These are phyloP conservation scores for Byasa hedistus DNA, from an alignment of 2,888 invertebrate genomes.

Conservation along the genomic window DNA sequence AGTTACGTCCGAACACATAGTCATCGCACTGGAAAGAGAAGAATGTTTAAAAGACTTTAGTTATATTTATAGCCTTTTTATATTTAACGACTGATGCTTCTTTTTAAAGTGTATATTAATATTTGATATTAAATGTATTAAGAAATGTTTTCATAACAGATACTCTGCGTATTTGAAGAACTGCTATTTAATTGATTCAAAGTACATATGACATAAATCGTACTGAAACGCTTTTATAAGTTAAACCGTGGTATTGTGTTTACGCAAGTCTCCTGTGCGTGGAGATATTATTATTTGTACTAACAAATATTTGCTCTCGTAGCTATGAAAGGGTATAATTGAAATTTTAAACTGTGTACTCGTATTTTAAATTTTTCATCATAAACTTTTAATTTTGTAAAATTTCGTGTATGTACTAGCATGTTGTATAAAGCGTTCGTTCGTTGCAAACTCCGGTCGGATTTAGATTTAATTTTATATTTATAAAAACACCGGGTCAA, in stretches of 20 bases:
- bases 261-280: neutral
- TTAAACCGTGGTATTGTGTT: too few species aligned
- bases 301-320: neutral
- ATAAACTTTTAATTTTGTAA: neutral
- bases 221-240: neutral
- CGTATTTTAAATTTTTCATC: neutral
- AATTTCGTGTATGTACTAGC: too few species aligned
- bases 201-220: neutral
- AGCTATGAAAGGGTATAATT: neutral
- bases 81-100: neutral
- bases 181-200: neutral
- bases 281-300: neutral
- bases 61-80: neutral
- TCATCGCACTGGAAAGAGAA: constrained; percentile 51
- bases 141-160: neutral
- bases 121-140: too few species aligned
- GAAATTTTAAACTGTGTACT: neutral
- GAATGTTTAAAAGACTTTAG: constrained; percentile 47
- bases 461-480: too few species aligned
- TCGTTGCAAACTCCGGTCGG: too few species aligned
- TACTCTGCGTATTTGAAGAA: neutral
- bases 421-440: too few species aligned
- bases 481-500: too few species aligned
- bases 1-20: constrained; percentile 53
- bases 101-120: too few species aligned